phyloP scores from a whole-genome alignment of 64 coral and sea anemone genomes.

The Montipora capricornis region DNA sequence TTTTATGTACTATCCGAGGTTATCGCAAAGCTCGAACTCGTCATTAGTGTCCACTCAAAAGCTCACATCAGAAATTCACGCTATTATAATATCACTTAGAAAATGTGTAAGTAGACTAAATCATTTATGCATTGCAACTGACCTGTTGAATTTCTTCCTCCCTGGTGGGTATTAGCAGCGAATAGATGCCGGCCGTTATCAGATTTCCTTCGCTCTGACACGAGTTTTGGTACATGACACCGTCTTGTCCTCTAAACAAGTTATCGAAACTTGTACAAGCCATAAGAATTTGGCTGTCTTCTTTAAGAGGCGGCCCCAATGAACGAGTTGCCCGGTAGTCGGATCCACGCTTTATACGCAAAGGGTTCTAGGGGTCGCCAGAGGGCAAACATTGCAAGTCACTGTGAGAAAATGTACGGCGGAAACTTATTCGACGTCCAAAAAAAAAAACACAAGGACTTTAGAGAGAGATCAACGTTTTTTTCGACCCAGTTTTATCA shows the following conservation, averaged over 20 bases:
- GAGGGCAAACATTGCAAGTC: too few species aligned
- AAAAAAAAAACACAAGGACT: too few species aligned
- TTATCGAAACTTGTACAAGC: conserved; percentile 36
- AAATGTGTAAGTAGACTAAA: background rate
- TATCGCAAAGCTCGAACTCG: background rate
- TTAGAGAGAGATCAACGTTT: too few species aligned
- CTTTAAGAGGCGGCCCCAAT: background rate
- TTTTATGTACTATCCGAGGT: background rate
- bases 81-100: too few species aligned
- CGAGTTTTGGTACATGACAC: conserved; percentile 26
- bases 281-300: conserved; percentile 27
- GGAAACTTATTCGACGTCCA: too few species aligned
- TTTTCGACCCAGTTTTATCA: too few species aligned
- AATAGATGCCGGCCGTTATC: conserved; percentile 66
- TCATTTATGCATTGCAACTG: background rate
- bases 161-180: conserved; percentile 50
- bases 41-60: background rate
- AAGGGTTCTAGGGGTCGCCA: too few species aligned
- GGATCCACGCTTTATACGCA: too few species aligned
- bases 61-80: background rate
- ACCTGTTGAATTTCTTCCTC: conserved; percentile 77
- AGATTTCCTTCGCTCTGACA: conserved; percentile 53
- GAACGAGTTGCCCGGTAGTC: too few species aligned
- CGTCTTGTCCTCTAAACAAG: conserved; percentile 14
- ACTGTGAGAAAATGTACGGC: too few species aligned